These are phyloP conservation scores for Sminthurinus aureus DNA, from an alignment of 2,888 invertebrate species.

Conservation along the genomic window DNA sequence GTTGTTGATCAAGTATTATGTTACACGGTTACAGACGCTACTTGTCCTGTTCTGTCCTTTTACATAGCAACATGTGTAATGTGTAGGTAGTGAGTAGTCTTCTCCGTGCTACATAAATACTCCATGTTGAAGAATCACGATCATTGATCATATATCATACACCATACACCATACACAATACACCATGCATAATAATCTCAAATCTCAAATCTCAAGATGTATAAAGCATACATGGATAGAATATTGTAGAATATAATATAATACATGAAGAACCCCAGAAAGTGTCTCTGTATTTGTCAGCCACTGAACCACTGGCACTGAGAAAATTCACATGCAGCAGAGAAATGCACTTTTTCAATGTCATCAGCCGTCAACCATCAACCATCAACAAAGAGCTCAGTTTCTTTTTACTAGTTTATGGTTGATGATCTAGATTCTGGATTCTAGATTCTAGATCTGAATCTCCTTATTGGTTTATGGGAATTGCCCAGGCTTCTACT, in stretches of 20 bases:
- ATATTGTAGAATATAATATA: background rate
- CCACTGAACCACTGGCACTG: background rate
- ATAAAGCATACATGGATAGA: background rate
- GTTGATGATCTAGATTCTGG: background rate
- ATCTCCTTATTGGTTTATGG: background rate
- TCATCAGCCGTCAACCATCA: background rate
- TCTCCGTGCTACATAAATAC: no score
- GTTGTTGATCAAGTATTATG: no score
- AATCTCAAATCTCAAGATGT: background rate
- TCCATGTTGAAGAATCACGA: no score
- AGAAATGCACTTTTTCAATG: slow-evolving; percentile 30
- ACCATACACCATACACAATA: no score
- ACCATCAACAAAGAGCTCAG: no score
- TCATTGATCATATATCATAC: no score
- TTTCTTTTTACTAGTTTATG: no score
- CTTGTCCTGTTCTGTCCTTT: background rate
- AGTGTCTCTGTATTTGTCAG: background rate
- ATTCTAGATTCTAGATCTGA: background rate
- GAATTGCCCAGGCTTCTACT: no score
- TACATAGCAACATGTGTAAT: no score
- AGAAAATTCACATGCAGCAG: background rate
- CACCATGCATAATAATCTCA: no score
- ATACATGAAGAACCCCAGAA: background rate
- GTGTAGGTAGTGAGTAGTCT: no score
- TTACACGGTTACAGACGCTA: background rate